A percentile compares a stretch with the other conserved stretches of the same genome.
Conservation (phyloP, 37 sponge, comb jelly and placozoan species). For the Chondrilla cf. caribensis region DNA sequence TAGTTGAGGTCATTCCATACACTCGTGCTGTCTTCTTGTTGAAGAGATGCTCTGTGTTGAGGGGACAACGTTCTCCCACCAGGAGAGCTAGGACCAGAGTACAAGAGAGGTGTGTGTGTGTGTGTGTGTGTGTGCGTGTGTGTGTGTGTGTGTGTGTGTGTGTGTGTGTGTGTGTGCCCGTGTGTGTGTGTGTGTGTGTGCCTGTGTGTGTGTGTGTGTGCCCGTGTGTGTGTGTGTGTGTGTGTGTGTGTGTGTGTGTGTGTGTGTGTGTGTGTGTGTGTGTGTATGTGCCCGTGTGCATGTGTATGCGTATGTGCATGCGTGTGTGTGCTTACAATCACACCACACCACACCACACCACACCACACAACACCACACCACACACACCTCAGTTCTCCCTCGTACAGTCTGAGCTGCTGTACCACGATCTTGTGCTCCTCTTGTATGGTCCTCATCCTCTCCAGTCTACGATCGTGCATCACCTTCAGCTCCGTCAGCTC, state of each 20-base stretch:
- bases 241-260: too few relatives aligned
- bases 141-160: too few relatives aligned
- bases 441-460: slow-evolving; percentile 57
- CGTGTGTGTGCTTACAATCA: neutral
- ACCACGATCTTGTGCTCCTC: slow-evolving; percentile 46
- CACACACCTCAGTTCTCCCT: slow-evolving; percentile 11
- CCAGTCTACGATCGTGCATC: slow-evolving; percentile 51
- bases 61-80: neutral
- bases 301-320: too few relatives aligned
- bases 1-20: slow-evolving; percentile 31
- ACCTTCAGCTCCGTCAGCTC: slow-evolving; percentile 37
- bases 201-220: too few relatives aligned
- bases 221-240: too few relatives aligned
- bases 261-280: too few relatives aligned
- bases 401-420: slow-evolving; percentile 71
- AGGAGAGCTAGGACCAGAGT: neutral
- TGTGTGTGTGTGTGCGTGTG: too few relatives aligned
- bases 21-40: neutral
- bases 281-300: too few relatives aligned
- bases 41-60: neutral
- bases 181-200: too few relatives aligned
- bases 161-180: too few relatives aligned
- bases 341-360: too few relatives aligned
- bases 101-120: too few relatives aligned
- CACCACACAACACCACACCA: slow-evolving; percentile 1